Percentiles rank a stretch among this genome's conserved stretches.
phyloP scores from a whole-genome alignment of 2,113 vertebrate genomes.

The Neomonachus schauinslandi region DNA sequence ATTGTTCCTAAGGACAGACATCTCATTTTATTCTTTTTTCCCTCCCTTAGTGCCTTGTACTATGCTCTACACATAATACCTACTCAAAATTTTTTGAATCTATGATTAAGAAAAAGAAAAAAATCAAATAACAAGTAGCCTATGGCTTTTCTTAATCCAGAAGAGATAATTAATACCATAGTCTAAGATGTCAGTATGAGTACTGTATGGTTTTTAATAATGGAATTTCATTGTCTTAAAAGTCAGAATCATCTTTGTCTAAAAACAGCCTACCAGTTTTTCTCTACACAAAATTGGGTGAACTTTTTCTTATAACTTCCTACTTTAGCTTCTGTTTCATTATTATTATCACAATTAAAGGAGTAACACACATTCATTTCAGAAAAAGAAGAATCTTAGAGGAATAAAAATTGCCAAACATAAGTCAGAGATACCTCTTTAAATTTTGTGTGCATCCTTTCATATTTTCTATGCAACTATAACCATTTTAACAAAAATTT shows the following conservation, averaged over 20 bases:
- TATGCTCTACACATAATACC: neutral
- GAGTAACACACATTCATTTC: conserved; percentile 17
- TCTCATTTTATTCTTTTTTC: neutral
- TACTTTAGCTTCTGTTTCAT: conserved; percentile 41
- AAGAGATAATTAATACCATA: neutral
- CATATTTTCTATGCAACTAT: conserved; percentile 18
- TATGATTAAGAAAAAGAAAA: neutral
- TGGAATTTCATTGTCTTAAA: conserved; percentile 56
- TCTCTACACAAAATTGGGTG: neutral
- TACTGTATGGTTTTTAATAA: conserved; percentile 8
- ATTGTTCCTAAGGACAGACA: neutral
- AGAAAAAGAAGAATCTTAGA: conserved; percentile 23
- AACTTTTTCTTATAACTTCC: conserved; percentile 43
- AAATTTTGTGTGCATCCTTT: neutral
- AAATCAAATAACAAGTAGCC: neutral
- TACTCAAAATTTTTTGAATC: conserved; percentile 43
- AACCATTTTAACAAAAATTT: conserved; percentile 37
- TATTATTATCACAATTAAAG: conserved; percentile 38
- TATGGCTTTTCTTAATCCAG: conserved; percentile 20
- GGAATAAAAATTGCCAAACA: conserved; percentile 42
- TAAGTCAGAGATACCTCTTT: neutral
- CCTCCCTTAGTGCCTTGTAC: neutral
- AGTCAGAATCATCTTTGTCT: conserved; percentile 36
- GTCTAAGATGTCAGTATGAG: conserved; percentile 31
- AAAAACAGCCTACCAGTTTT: conserved; percentile 7